Evolutionary conservation across 2,888 invertebrate genomes (phyloP).

Genomic region (Anthrax anthrax): DNA sequence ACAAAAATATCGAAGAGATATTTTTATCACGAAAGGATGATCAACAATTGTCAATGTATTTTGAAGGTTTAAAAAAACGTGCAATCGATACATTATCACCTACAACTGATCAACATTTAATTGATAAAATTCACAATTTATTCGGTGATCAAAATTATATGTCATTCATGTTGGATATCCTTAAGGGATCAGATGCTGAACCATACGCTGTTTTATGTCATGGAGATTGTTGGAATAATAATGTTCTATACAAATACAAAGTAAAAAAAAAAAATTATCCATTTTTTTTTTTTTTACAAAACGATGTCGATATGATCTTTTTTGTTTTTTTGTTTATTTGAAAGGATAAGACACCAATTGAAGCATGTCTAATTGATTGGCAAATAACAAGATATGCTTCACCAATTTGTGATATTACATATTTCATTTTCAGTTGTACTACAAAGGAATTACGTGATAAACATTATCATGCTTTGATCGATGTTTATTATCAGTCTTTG

Average conservation of each 20-base stretch:
- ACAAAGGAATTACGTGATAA: slow-evolving; percentile 18
- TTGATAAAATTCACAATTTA: slow-evolving; percentile 12
- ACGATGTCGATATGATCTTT: neutral
- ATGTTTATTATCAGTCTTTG: slow-evolving; percentile 21
- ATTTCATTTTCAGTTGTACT: slow-evolving; percentile 25
- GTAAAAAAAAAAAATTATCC: slow-evolving; percentile 3
- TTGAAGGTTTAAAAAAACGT: slow-evolving; percentile 18
- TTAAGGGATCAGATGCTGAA: slow-evolving; percentile 19
- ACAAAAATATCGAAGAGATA: slow-evolving; percentile 19
- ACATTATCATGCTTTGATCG: slow-evolving; percentile 19
- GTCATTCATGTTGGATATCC: slow-evolving; percentile 15
- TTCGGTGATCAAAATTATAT: slow-evolving; percentile 17
- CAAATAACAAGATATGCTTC: slow-evolving; percentile 27
- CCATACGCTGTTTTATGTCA: slow-evolving; percentile 28
- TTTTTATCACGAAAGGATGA: slow-evolving; percentile 19
- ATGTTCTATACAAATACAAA: slow-evolving; percentile 22
- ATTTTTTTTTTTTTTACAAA: too few species aligned
- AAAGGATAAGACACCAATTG: slow-evolving; percentile 14
- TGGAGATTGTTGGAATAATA: slow-evolving; percentile 32
- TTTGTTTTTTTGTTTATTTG: neutral
- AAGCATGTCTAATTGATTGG: slow-evolving; percentile 26
- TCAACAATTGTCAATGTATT: slow-evolving; percentile 16
- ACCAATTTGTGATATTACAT: slow-evolving; percentile 25
- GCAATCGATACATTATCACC: slow-evolving; percentile 16
- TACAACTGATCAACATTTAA: slow-evolving; percentile 11